Base-by-base conservation (phyloP, 2,113 vertebrate species). In the Prunella himalayana region DNA sequence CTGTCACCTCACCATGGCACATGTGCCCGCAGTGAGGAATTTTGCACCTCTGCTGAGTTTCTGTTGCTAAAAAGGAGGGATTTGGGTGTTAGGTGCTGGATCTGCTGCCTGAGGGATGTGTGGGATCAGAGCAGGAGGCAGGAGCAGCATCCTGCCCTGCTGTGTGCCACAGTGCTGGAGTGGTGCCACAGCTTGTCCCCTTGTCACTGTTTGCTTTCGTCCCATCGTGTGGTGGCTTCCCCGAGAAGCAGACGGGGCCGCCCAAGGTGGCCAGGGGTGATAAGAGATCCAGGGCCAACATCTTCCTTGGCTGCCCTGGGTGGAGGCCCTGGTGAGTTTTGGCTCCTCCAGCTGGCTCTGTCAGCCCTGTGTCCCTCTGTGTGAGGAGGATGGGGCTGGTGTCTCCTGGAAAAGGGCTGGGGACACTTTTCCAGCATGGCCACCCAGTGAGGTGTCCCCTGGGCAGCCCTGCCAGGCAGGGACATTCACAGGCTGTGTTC, bases 251-350 rank as follows among this genome's bases (percentile, higher is more conserved):
- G 78, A 35, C 4, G 21, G 12, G 60, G 75, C 72, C 4, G 2
- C 85, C 54, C 82, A 89, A 97, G 93, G 95, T 98, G 97, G 91
- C 82, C 12, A 37, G n/a, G 15, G 21, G 50, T 6, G 97, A 97
- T 97, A 98, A 98, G 97, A 50, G 61, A 37, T 30, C 61, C 76
- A 4, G 57, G 72, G 75, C 72, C 33, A 9, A 44, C 77, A 78
- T 90, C 94, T 82, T 71, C n/a, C 35, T 60, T 27, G 35, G 86
- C 83, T 60, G 25, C 37, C 0, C 4, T 41, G 37, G 85, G 83
- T 6, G 94, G 95, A 37, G 87, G 56, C 90, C 30, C 27, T 19
- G 18, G 56, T 4, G 71, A 20, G 27, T 72, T 86, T 76, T 1
- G 33, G 49, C 60, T 86, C 49, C 54, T 72, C 53, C 1, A 18